Percentiles rank a stretch among this genome's conserved stretches.
Evolutionary conservation across 2,113 vertebrate species (phyloP).

Genomic region (Limnothrissa miodon): DNA sequence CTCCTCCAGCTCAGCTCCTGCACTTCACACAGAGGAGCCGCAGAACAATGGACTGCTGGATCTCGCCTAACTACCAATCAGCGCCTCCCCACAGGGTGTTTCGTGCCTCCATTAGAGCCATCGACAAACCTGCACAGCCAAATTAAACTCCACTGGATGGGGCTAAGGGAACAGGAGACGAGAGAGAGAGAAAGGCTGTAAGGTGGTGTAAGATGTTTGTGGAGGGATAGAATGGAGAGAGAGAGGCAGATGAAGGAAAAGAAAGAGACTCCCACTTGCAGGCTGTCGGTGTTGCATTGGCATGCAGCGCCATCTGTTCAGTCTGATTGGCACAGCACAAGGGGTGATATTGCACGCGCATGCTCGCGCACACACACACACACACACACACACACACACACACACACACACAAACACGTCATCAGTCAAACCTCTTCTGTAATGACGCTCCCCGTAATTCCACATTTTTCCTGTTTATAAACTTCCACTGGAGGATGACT

Average conservation of each 20-base stretch:
- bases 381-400: not conserved
- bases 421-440: not conserved
- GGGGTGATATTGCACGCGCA: not conserved
- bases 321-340: conserved; percentile 27
- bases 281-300: conserved; percentile 27
- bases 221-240: not conserved
- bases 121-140: not conserved
- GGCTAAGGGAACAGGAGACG: not conserved
- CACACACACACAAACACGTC: not conserved
- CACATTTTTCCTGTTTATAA: not conserved
- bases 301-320: conserved; percentile 44
- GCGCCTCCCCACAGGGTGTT: not conserved
- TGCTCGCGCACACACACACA: not conserved
- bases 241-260: not conserved
- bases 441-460: not conserved
- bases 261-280: conserved; percentile 26
- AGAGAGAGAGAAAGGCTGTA: not conserved
- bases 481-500: not conserved
- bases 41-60: not conserved
- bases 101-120: not conserved
- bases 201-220: not conserved
- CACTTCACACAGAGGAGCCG: not conserved
- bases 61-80: not conserved
- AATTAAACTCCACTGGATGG: not conserved
- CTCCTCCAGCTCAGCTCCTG: not conserved